Conservation (phyloP, 2,797 vertebrate species). For the Melanotaenia boesemani region DNA sequence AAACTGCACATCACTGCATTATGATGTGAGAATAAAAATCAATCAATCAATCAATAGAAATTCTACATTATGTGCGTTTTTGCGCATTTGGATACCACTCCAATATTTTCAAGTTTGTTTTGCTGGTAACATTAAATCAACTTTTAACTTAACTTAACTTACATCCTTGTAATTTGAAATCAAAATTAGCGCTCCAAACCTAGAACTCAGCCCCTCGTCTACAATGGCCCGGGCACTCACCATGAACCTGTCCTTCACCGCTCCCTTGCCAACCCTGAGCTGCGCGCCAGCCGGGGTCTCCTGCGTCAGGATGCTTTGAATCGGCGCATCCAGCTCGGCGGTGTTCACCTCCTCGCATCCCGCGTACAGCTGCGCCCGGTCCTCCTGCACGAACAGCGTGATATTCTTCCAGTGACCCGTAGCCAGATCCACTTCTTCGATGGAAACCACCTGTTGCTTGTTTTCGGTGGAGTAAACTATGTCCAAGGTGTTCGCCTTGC, state of each 20-base stretch:
- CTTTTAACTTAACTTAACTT: background rate
- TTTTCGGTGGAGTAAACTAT: conserved; percentile 92
- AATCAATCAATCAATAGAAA: background rate
- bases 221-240: conserved; percentile 75
- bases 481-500: conserved; percentile 94
- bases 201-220: background rate
- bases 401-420: conserved; percentile 96
- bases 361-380: conserved; percentile 90
- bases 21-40: background rate
- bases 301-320: conserved; percentile 92
- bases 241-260: conserved; percentile 94
- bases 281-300: conserved; percentile 86
- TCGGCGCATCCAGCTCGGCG: conserved; percentile 91
- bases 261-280: conserved; percentile 93
- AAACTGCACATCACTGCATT: background rate
- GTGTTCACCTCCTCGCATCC: conserved; percentile 94
- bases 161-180: background rate
- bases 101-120: background rate
- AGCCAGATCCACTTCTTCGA: conserved; percentile 93
- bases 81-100: conserved; percentile 16
- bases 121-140: background rate
- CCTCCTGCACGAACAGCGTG: conserved; percentile 92
- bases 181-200: background rate
- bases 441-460: conserved; percentile 89
- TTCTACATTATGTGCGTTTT: conserved; percentile 8